Conservation (phyloP, 2,113 vertebrate species). For the Sprattus sprattus region DNA sequence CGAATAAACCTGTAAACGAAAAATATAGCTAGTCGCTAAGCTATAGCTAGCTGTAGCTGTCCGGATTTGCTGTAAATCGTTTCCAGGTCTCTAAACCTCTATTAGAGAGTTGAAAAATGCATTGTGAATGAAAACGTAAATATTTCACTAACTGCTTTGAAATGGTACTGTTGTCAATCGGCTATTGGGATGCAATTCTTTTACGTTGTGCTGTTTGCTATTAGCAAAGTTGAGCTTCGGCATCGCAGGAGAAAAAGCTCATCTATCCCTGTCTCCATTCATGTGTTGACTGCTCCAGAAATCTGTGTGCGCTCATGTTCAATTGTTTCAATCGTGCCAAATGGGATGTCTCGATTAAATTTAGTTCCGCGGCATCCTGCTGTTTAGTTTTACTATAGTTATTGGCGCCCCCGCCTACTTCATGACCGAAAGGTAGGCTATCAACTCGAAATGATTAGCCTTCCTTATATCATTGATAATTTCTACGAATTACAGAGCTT, state of each 20-base stretch:
- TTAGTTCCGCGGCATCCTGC: constrained; percentile 16
- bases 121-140: not conserved
- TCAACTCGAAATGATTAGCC: not conserved
- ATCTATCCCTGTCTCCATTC: constrained; percentile 33
- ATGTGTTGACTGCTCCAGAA: not conserved
- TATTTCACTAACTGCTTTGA: not conserved
- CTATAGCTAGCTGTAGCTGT: constrained; percentile 67
- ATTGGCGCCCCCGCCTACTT: constrained; percentile 47
- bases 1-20: constrained; percentile 48
- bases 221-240: constrained; percentile 34
- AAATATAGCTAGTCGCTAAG: constrained; percentile 64
- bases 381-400: constrained; percentile 27
- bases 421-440: constrained; percentile 7
- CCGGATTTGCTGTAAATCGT: constrained; percentile 50
- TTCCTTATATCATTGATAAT: not conserved
- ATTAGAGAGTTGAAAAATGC: constrained; percentile 20
- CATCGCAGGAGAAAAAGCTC: constrained; percentile 32
- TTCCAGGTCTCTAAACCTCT: constrained; percentile 36
- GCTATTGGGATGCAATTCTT: not conserved
- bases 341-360: not conserved
- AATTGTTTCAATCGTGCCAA: not conserved
- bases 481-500: not conserved
- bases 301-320: constrained; percentile 12
- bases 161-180: not conserved
- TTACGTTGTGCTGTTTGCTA: constrained; percentile 10